A percentile compares a stretch with the other conserved stretches of the same genome.
These are phyloP conservation scores for Paraescarpia echinospica DNA, from an alignment of 1,140 invertebrate genomes.

Conservation along the genomic window DNA sequence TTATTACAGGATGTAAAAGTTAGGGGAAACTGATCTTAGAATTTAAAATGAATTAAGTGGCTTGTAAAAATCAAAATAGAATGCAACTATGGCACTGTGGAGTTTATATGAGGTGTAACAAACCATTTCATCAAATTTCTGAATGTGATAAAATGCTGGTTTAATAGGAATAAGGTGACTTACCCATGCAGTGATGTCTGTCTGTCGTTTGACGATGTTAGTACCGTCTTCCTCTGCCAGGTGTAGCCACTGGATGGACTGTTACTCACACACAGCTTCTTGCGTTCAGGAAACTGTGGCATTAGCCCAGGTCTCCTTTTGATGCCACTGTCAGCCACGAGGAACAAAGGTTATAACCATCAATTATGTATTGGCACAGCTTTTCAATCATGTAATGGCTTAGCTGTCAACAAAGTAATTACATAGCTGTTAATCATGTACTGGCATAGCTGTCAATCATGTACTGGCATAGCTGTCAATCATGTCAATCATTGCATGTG, in stretches of 20 bases:
- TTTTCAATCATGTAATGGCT: neutral
- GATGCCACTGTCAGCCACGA: conserved; percentile 2
- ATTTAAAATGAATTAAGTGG: too few relatives aligned
- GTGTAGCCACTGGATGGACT: neutral
- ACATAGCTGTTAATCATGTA: neutral
- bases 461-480: too few relatives aligned
- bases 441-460: neutral
- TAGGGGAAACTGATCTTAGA: too few relatives aligned
- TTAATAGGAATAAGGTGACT: neutral
- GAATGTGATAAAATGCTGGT: too few relatives aligned
- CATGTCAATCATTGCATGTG: too few relatives aligned
- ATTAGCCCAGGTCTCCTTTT: conserved; percentile 27
- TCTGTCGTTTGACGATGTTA: conserved; percentile 9
- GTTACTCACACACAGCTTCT: conserved; percentile 8
- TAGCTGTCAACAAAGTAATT: neutral
- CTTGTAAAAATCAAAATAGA: too few relatives aligned
- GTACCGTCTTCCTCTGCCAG: conserved; percentile 9
- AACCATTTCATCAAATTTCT: too few relatives aligned
- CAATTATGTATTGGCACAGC: too few relatives aligned
- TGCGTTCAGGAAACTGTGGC: conserved; percentile 21
- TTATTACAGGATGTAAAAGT: too few relatives aligned
- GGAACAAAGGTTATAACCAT: neutral
- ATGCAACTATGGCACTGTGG: too few relatives aligned
- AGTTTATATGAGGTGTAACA: too few relatives aligned
- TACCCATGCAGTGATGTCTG: neutral